phyloP scores from a whole-genome alignment of 2,113 vertebrate genomes.

The Coryphaenoides rupestris region DNA sequence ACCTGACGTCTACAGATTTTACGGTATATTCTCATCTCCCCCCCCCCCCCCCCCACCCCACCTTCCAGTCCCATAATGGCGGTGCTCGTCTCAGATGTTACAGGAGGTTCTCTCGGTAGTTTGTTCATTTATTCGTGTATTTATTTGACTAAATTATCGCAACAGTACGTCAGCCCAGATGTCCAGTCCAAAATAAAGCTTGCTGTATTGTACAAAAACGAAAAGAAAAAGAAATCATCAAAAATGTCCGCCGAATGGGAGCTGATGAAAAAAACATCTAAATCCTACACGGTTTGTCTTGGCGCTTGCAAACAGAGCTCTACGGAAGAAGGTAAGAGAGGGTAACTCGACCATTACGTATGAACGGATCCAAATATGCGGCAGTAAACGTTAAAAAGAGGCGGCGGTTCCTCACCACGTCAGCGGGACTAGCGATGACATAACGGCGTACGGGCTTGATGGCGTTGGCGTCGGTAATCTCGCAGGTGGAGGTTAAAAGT shows the following conservation, averaged over 20 bases:
- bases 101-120: conserved; percentile 56
- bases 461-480: not conserved
- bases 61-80: conserved; percentile 52
- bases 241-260: not conserved
- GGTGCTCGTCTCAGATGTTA: conserved; percentile 55
- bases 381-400: too few relatives aligned
- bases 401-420: not conserved
- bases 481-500: not conserved
- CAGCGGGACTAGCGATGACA: too few relatives aligned
- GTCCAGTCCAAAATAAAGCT: conserved; percentile 79
- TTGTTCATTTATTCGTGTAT: conserved; percentile 37
- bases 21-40: not conserved
- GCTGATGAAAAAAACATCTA: conserved; percentile 19
- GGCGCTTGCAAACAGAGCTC: conserved; percentile 75
- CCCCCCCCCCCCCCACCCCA: not conserved
- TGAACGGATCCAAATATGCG: too few relatives aligned
- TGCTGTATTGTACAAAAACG: conserved; percentile 71
- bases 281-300: conserved; percentile 60
- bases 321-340: conserved; percentile 67
- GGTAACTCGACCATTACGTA: not conserved
- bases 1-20: too few relatives aligned
- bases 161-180: conserved; percentile 74
- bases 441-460: too few relatives aligned
- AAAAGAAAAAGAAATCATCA: conserved; percentile 30
- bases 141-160: conserved; percentile 52